Percentiles rank a stretch among this genome's conserved stretches.
phyloP scores from a whole-genome alignment of 2,888 invertebrate genomes.

The Drosophila rellima region DNA sequence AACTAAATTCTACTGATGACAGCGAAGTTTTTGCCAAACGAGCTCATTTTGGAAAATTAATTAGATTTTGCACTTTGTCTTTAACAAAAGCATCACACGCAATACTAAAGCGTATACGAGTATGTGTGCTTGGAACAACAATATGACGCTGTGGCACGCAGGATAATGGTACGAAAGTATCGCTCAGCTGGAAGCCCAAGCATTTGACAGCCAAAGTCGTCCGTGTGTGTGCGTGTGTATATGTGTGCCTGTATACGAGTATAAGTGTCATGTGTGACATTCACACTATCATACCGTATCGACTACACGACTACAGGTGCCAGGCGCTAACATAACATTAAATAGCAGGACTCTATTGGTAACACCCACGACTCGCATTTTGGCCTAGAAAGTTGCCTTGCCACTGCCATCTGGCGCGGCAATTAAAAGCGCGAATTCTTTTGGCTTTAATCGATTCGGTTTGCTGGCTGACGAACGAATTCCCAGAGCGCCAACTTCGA shows the following conservation, averaged over 20 bases:
- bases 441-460: conserved; percentile 68
- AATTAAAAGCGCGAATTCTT: conserved; percentile 71
- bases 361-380: conserved; percentile 1
- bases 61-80: conserved; percentile 63
- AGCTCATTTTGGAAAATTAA: conserved; percentile 75
- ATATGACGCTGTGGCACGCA: conserved; percentile 53
- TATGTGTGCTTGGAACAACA: conserved; percentile 12
- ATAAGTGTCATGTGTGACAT: conserved; percentile 20
- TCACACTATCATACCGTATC: conserved; percentile 38
- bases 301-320: conserved; percentile 37
- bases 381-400: conserved; percentile 27
- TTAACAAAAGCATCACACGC: conserved; percentile 40
- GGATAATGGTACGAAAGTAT: conserved; percentile 26
- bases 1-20: conserved; percentile 50
- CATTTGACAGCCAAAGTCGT: conserved; percentile 30
- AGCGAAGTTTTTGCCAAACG: conserved; percentile 51
- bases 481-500: conserved; percentile 53
- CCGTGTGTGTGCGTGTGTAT: conserved; percentile 8
- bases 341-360: conserved; percentile 24
- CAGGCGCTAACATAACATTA: conserved; percentile 39
- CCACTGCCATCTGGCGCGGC: conserved; percentile 51
- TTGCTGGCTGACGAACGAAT: conserved; percentile 39
- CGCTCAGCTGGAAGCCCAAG: conserved; percentile 35
- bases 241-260: neutral
- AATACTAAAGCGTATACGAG: neutral